Evolutionary conservation across 2,888 invertebrate species (phyloP), one percentile per base, ranked within the genome.

Genomic region (Herminia tarsipennalis): DNA sequence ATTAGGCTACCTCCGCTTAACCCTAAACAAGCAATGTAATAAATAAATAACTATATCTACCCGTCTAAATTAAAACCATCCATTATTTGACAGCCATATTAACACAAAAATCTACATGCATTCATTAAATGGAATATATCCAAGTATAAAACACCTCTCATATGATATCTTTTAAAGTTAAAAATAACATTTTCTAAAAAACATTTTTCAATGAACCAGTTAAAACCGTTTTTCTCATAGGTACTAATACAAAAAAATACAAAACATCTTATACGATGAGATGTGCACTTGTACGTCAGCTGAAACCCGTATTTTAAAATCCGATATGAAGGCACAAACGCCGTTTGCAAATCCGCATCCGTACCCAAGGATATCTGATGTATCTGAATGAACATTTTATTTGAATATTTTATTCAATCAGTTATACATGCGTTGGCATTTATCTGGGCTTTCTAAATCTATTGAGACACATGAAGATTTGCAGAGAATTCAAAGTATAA

Each of bases 321-420:
- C 33, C 9, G 41, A 48, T 51, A 48, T 50, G 33, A 39, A 41
- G 39, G 42, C 41, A 43, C 38, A 41, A 41, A 37, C 25, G 42
- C 37, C 35, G 37, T 13, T 42, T 32, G 38, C 38, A 58, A 61
- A 60, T 48, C 59, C 53, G 35, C 37, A 44, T 41, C 39, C 37
- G 39, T 36, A 48, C 47, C 55, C 44, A 35, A 47, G 43, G 36
- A 44, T 49, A 38, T 37, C 27, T 32, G n/a, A 18, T 24, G 22
- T 36, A 41, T 58, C 43, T 36, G 30, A 40, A 41, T 48, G 42
- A 42, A 46, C 57, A 49, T 54, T 61, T 53, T 61, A 60, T 61
- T 61, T 54, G 58, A 62, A 61, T 57, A 50, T 55, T 62, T 54
- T 51, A 61, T 61, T 61, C 50, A 57, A 61, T 61, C 55, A 55